Evolutionary conservation across 1,140 invertebrate genomes (phyloP), one percentile per base, ranked within the genome.

Genomic region (Vanessa atalanta): DNA sequence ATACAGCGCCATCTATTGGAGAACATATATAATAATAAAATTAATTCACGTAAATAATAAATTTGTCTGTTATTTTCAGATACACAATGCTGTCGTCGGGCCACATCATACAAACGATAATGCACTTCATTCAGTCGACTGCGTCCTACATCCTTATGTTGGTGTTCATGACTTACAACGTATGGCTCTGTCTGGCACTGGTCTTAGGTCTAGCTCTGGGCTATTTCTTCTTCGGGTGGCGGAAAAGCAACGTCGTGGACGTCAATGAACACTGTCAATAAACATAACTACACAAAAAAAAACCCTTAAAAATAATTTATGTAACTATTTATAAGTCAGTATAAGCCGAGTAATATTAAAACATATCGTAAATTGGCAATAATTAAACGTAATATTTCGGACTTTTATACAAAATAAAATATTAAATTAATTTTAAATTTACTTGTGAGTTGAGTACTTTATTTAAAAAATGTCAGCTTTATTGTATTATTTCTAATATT

Each of bases 161-260:
- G 90, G 96, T 99, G 72, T 99, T 99, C 93, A 99, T 99, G 98
- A 99, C 98, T 0, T 99, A 98, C 94, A 99, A 99, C 88, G 95
- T 97, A 20, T 99, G 97, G 97, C 94, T 99, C 20, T 98, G 98
- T 85, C 77, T 98, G 26, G 97, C 97, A 6, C 96, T 99, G n/a
- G 95, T 98, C 0, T 84, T 98, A 8, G 98, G 98, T 3, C 96
- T 98, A 15, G 97, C 96, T 1, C 93, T 96, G 13, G 98, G 98
- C 3, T 99, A 99, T 91, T 99, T 99, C 89, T 93, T 98, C 47
- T 99, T 99, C 88, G 98, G 97, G 37, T 99, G 98, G 98, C 96
- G 96, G 86, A 97, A 98, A 92, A 96, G 96, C 3, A 95, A 97
- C 12, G 96, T 98, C 20, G 96, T 98, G 0, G 98, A 99, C 86